Conservation (phyloP, 1,140 invertebrate species). For the Lanistes nyassanus region DNA sequence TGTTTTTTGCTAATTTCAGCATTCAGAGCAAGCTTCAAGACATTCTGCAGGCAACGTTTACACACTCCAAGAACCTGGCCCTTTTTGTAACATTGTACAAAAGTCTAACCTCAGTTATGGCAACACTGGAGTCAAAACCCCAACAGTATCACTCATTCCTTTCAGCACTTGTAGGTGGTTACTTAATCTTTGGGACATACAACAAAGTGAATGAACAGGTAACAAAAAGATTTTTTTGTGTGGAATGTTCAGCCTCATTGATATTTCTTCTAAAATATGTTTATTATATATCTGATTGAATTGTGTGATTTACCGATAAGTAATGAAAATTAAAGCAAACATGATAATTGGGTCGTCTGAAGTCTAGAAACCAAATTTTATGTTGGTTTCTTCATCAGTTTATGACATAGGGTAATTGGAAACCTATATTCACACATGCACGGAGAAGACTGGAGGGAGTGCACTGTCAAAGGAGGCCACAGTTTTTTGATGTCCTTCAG, state of each 20-base stretch:
- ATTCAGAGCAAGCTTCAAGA: slow-evolving; percentile 63
- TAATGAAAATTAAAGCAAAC: too few species aligned
- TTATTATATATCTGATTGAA: not conserved
- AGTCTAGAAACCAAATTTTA: too few species aligned
- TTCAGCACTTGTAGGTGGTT: slow-evolving; percentile 68
- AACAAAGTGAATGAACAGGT: slow-evolving; percentile 72
- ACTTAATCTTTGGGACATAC: slow-evolving; percentile 69
- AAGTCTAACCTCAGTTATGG: slow-evolving; percentile 56
- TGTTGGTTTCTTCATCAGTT: too few species aligned
- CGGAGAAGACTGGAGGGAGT: too few species aligned
- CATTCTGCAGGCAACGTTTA: slow-evolving; percentile 68
- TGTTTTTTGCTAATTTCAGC: slow-evolving; percentile 50
- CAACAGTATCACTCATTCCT: slow-evolving; percentile 66
- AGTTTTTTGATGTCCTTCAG: too few species aligned
- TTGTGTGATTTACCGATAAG: not conserved
- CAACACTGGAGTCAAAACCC: slow-evolving; percentile 43
- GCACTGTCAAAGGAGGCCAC: too few species aligned
- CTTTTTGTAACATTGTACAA: slow-evolving; percentile 69
- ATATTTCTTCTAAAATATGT: not conserved
- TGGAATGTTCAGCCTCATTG: not conserved
- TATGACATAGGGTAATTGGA: too few species aligned
- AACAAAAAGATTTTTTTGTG: slow-evolving; percentile 24
- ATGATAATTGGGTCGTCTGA: too few species aligned
- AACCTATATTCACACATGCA: too few species aligned
- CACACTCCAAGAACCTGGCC: slow-evolving; percentile 70